These are phyloP conservation scores for Scolanthus callimorphus DNA, from an alignment of 92 coral and sea anemone genomes.

Conservation along the genomic window DNA sequence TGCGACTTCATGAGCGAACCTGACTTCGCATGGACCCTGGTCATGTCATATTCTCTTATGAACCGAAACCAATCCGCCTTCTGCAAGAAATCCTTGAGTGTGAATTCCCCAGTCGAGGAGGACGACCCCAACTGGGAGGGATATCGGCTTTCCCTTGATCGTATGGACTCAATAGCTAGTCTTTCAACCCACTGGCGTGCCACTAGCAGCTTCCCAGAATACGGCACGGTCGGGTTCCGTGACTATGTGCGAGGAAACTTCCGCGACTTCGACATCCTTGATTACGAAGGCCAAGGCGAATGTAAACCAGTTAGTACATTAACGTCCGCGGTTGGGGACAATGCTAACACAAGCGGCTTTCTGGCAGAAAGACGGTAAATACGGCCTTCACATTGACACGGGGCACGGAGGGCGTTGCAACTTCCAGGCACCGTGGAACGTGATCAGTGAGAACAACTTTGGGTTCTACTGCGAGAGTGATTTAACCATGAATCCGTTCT, in stretches of 20 bases:
- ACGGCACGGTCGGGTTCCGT: constrained; percentile 7
- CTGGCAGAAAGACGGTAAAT: constrained; percentile 31
- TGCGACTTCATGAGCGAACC: constrained; percentile 30
- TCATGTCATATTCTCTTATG: constrained; percentile 19
- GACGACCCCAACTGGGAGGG: constrained; percentile 36
- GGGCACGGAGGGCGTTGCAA: constrained; percentile 22
- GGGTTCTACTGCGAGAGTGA: constrained; percentile 27
- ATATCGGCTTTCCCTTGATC: constrained; percentile 18
- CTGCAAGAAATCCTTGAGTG: constrained; percentile 14
- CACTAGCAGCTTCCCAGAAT: constrained; percentile 14
- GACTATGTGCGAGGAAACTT: constrained; percentile 35
- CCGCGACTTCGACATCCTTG: constrained; percentile 14
- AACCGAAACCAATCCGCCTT: constrained; percentile 26
- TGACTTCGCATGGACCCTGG: constrained; percentile 29
- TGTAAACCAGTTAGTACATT: constrained; percentile 25
- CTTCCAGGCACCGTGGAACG: constrained; percentile 16
- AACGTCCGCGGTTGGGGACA: constrained; percentile 28
- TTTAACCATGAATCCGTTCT: constrained; percentile 6
- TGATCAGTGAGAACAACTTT: constrained; percentile 29
- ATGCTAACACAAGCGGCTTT: constrained; percentile 21
- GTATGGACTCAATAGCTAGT: constrained; percentile 16
- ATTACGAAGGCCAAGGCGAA: constrained; percentile 21
- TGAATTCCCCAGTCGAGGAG: constrained; percentile 19
- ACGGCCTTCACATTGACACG: constrained; percentile 29
- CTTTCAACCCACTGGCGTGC: constrained; percentile 34